Evolutionary conservation across 2,888 invertebrate species (phyloP).

Genomic region (Cremastobaeus sp.): DNA sequence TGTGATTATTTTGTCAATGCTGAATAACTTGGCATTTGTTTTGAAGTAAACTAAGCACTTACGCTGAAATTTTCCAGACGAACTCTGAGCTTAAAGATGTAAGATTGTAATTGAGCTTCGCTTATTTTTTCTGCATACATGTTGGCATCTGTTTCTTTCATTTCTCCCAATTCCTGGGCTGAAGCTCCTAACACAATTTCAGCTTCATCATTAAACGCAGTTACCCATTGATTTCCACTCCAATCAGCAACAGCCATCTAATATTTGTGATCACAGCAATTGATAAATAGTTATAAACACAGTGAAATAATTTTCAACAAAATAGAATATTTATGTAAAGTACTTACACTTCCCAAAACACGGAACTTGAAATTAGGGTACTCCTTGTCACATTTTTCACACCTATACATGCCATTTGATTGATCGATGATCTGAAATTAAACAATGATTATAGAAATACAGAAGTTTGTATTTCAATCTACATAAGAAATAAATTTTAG

Average conservation of each 20-base stretch:
- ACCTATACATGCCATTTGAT: constrained; percentile 91
- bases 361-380: constrained; percentile 92
- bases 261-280: no score
- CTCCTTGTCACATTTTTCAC: constrained; percentile 95
- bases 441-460: not conserved
- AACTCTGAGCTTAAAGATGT: constrained; percentile 89
- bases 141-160: constrained; percentile 84
- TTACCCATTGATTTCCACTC: constrained; percentile 93
- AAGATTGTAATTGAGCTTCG: constrained; percentile 87
- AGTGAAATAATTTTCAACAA: no score
- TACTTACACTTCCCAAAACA: constrained; percentile 87
- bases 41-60: constrained; percentile 79
- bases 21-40: no score
- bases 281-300: no score
- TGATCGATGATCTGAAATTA: constrained; percentile 87
- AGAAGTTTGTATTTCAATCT: no score
- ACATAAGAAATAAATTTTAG: no score
- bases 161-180: constrained; percentile 88
- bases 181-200: constrained; percentile 86
- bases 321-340: constrained; percentile 3
- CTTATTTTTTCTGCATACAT: constrained; percentile 85
- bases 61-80: constrained; percentile 96
- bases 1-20: constrained; percentile 5
- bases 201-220: constrained; percentile 91
- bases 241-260: constrained; percentile 92